Evolutionary conservation across 1,140 invertebrate genomes (phyloP), one percentile per base, ranked within the genome.

Genomic region (Drosophila funebris): DNA sequence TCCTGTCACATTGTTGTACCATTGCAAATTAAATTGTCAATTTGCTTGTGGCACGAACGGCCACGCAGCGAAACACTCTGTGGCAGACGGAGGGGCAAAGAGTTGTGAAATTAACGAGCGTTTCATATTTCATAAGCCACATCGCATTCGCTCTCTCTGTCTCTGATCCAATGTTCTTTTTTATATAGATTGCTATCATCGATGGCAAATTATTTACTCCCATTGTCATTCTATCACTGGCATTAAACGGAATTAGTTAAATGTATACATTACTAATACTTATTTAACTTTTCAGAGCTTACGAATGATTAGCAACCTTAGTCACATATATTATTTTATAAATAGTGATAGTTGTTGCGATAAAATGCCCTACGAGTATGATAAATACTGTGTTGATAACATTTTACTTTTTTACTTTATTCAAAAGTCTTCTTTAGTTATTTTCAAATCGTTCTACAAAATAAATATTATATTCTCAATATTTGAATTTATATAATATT

Each of bases 11-110:
- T 36, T 69, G 39, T 76, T 72, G 70, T 82, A 54, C 64, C 50
- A 46, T 52, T 64, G 77, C 73, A 85, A 87, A 85, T 85, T 85
- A 85, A 85, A 82, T 85, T 87, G 81, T 85, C 82, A 82, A 82
- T 73, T 84, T 73, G 61, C 60, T 72, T 73, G 73, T 76, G 66
- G 61, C 75, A 64, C 60, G 69, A 48, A 57, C 14, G n/a, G 27
- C 43, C 14, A 33, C n/a, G 14, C 11, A 24, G 7, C 29, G n/a
- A 54, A 81, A 76, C 67, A 62, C 68, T 73, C 31, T 33, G 37
- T 14, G 13, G 22, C 14, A 20, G 4, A 4, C 22, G 8, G 9
- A 31, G n/a, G 22, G 39, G 31, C 20, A 43, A 31, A 44, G 46
- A 18, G 24, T 31, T 16, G 7, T 41, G 16, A 54, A 56, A 29